Conservation (phyloP, 1,140 invertebrate species). For the Argopecten irradians region DNA sequence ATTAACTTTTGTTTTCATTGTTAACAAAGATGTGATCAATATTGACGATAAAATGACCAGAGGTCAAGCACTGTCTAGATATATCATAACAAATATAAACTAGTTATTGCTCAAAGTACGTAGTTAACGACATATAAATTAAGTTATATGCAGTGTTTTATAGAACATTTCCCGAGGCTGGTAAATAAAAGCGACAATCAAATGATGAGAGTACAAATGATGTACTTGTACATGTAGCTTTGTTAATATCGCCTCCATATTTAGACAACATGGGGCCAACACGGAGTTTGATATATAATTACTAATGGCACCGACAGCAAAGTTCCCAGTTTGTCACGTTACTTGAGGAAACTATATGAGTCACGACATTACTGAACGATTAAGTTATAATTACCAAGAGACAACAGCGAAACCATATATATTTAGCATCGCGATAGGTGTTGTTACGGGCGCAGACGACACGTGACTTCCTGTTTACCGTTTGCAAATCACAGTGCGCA, state of each 20-base stretch:
- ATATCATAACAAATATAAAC: not conserved
- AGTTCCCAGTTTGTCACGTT: no score
- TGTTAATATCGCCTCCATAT: not conserved
- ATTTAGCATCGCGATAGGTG: not conserved
- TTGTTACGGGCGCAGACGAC: no score
- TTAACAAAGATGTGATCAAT: no score
- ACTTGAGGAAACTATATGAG: no score
- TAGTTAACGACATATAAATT: no score
- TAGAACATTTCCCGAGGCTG: not conserved
- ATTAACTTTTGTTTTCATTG: no score
- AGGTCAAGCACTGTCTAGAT: not conserved
- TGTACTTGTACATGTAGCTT: not conserved
- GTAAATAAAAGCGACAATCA: not conserved
- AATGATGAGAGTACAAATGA: not conserved
- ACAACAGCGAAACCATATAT: not conserved
- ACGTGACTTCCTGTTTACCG: no score
- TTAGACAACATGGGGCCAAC: not conserved
- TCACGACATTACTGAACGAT: no score
- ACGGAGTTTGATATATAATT: not conserved
- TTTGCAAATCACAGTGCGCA: no score
- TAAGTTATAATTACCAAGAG: not conserved
- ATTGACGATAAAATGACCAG: not conserved
- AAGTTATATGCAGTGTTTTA: not conserved
- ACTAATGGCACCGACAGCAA: not conserved
- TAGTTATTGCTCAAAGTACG: not conserved